Percentiles rank a stretch among this genome's conserved stretches.
Evolutionary conservation across 2,797 vertebrate genomes (phyloP).

Genomic region (Enteromius trimaculatus): DNA sequence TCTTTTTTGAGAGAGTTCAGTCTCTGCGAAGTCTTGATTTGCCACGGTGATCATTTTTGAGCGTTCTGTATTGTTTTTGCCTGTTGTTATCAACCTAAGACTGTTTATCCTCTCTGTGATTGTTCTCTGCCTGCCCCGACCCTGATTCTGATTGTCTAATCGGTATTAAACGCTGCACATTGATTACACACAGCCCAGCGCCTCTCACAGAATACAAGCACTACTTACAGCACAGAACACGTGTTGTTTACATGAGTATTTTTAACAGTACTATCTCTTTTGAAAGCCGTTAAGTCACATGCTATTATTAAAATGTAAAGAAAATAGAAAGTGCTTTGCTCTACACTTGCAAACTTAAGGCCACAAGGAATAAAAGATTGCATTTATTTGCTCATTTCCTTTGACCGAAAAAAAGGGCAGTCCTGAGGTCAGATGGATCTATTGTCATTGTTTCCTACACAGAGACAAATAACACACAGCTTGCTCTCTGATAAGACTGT

Average conservation of each 20-base stretch:
- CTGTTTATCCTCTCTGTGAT: no score
- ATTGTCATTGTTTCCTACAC: slow-evolving; percentile 3
- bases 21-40: no score
- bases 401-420: slow-evolving; percentile 8
- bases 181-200: no score
- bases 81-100: no score
- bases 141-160: no score
- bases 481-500: background rate
- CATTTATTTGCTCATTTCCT: background rate
- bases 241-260: background rate
- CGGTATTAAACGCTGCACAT: no score
- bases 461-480: background rate
- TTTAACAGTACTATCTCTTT: background rate
- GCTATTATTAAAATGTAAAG: background rate
- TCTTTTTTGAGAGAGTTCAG: no score
- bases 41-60: no score
- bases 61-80: no score
- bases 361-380: background rate
- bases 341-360: background rate
- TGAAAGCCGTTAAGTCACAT: background rate
- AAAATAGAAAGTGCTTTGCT: background rate
- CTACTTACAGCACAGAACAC: background rate
- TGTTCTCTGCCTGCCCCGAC: no score
- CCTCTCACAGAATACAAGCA: background rate
- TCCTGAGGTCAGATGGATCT: background rate